Conservation (phyloP, 35 echinoderm and acorn worm genomes). For the Lytechinus variegatus region DNA sequence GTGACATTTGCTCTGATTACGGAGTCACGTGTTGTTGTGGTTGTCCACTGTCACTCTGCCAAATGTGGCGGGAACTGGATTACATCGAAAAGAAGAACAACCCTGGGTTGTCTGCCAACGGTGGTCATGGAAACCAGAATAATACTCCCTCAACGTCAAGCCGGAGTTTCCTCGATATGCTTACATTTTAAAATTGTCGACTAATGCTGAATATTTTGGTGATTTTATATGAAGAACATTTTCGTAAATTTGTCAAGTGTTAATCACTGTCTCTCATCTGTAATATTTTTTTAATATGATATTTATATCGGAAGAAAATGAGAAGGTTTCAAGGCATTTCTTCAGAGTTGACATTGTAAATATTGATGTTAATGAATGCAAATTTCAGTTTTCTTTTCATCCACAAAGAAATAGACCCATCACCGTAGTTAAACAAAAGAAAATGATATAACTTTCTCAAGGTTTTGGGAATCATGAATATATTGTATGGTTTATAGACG, state of each 20-base stretch:
- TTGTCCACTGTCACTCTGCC: constrained; percentile 12
- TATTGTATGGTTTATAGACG: no score
- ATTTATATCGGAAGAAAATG: background rate
- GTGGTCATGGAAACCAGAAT: background rate
- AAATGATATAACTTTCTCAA: no score
- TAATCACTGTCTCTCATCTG: background rate
- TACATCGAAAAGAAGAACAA: constrained; percentile 45
- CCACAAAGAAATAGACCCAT: no score
- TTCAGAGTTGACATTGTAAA: background rate
- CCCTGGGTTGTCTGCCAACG: background rate
- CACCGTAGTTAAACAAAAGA: no score
- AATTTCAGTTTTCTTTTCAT: background rate
- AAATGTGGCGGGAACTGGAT: constrained; percentile 48
- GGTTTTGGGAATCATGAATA: no score
- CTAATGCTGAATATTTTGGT: background rate
- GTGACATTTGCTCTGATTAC: constrained; percentile 33
- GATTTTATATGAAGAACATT: background rate
- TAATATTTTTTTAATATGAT: background rate
- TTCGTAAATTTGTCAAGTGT: background rate
- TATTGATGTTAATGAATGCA: background rate
- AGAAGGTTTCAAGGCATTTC: background rate
- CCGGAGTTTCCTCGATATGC: background rate
- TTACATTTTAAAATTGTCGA: background rate
- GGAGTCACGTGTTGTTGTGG: constrained; percentile 45
- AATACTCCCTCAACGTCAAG: background rate